phyloP scores from a whole-genome alignment of 2,888 invertebrate genomes.

The Stenichneumon culpator region DNA sequence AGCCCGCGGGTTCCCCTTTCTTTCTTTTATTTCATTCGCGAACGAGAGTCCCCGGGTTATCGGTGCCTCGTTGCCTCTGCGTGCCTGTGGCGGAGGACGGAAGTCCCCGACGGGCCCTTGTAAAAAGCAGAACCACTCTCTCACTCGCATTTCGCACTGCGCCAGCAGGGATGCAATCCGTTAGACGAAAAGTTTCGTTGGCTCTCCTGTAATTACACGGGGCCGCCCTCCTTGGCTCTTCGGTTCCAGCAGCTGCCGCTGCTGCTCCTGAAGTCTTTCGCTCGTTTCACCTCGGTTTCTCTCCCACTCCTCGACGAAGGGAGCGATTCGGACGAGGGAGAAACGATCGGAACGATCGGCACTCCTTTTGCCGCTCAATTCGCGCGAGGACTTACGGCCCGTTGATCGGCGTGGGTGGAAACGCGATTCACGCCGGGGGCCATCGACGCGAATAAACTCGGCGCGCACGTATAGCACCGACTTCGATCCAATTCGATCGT shows the following conservation, averaged over 20 bases:
- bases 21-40: slow-evolving; percentile 59
- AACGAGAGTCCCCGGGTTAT: slow-evolving; percentile 62
- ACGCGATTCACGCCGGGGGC: slow-evolving; percentile 61
- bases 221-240: slow-evolving; percentile 44
- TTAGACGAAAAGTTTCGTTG: slow-evolving; percentile 66
- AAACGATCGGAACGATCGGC: slow-evolving; percentile 62
- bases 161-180: slow-evolving; percentile 68
- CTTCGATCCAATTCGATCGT: slow-evolving; percentile 62
- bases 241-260: slow-evolving; percentile 49
- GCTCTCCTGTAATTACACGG: slow-evolving; percentile 64
- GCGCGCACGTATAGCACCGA: slow-evolving; percentile 22
- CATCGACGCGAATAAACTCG: slow-evolving; percentile 60
- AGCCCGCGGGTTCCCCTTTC: slow-evolving; percentile 27
- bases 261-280: slow-evolving; percentile 31
- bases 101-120: slow-evolving; percentile 46
- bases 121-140: slow-evolving; percentile 56
- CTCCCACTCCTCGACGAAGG: slow-evolving; percentile 4
- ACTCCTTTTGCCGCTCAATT: slow-evolving; percentile 67
- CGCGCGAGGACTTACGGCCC: slow-evolving; percentile 64
- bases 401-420: slow-evolving; percentile 69
- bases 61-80: slow-evolving; percentile 44
- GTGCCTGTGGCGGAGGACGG: slow-evolving; percentile 32
- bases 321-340: slow-evolving; percentile 41
- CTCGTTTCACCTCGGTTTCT: slow-evolving; percentile 25
- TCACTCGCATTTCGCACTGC: slow-evolving; percentile 51